Base-by-base conservation (phyloP, 1,140 invertebrate genomes). In the Myzus persicae region DNA sequence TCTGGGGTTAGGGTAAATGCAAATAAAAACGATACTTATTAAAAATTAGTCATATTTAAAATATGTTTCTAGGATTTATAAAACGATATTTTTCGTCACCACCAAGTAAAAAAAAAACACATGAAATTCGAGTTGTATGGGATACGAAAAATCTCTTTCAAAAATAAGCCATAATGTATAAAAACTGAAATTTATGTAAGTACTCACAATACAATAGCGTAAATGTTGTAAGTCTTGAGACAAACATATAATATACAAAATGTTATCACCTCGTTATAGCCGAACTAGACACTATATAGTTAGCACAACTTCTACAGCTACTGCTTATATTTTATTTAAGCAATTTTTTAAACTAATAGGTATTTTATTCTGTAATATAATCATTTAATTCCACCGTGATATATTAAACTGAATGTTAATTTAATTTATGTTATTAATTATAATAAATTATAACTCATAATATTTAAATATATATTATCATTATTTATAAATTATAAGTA, bases 11-110 rank as follows among this genome's bases (percentile, higher is more conserved):
- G 44, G n/a, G 40, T 67, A 76, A 26, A 76, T 31, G 59, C 54
- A 67, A 67, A 91, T 91, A 91, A 76, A 76, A 67, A 91, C 90
- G 90, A 91, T 31, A 91, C 59, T 67, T 90, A 59, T 40, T 59
- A 44, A 91, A 91, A 91, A 91, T 91, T 91, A 91, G 59, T 91
- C 9, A 76, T 40, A 76, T 91, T 91, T 76, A 46, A 40, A 44
- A 67, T 59, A n/a, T 91, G 40, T 40, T 91, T 42, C 9, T 91
- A 42, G 40, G 51, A 76, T 44, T 38, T 24, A 59, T 54, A 59
- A 67, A 90, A 54, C 6, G 24, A 24, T 36, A n/a, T 20, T 20
- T n/a, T n/a, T 59, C 11, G 2, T 5, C 11, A n/a, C n/a, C 31
- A n/a, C 4, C 4, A 5, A n/a, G 24, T 67, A 67, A n/a, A n/a